Evolutionary conservation across 1,140 invertebrate genomes (phyloP).

Genomic region (Copidosoma floridanum): DNA sequence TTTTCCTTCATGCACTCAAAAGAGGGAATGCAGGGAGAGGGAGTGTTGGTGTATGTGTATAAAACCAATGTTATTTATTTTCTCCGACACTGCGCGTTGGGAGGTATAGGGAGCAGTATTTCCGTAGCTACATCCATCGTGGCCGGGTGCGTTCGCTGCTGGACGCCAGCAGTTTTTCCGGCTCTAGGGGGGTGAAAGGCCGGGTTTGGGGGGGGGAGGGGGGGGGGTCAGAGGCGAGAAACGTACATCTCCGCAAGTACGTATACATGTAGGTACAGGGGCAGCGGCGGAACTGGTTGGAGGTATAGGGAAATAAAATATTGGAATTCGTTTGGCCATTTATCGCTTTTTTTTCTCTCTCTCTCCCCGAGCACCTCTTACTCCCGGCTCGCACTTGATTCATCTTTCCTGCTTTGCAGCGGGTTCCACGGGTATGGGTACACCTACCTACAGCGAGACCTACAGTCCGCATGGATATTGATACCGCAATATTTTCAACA

Average conservation of each 20-base stretch:
- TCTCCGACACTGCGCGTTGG: neutral
- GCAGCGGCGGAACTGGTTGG: too few species aligned
- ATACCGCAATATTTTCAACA: slow-evolving; percentile 26
- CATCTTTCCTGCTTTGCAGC: slow-evolving; percentile 24
- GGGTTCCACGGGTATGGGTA: neutral
- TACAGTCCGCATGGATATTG: neutral
- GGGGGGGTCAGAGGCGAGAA: slow-evolving; percentile 27
- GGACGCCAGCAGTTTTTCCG: slow-evolving; percentile 13
- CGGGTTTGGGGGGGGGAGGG: too few species aligned
- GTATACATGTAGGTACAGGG: too few species aligned
- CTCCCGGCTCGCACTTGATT: slow-evolving; percentile 11
- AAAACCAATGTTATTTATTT: slow-evolving; percentile 21
- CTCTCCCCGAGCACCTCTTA: slow-evolving; percentile 17
- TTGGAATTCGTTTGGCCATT: slow-evolving; percentile 38
- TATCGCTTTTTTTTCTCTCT: slow-evolving; percentile 30
- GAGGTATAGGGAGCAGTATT: too few species aligned
- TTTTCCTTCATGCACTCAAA: too few species aligned
- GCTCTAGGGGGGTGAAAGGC: too few species aligned
- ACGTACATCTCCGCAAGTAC: slow-evolving; percentile 10
- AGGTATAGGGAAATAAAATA: slow-evolving; percentile 31
- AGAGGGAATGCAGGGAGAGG: too few species aligned
- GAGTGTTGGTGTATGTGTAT: too few species aligned
- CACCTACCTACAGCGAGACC: neutral
- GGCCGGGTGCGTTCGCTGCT: too few species aligned
- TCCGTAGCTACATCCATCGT: too few species aligned